These are phyloP conservation scores for Gisinianus flammeolus DNA, from an alignment of 2,888 invertebrate genomes.

Conservation along the genomic window DNA sequence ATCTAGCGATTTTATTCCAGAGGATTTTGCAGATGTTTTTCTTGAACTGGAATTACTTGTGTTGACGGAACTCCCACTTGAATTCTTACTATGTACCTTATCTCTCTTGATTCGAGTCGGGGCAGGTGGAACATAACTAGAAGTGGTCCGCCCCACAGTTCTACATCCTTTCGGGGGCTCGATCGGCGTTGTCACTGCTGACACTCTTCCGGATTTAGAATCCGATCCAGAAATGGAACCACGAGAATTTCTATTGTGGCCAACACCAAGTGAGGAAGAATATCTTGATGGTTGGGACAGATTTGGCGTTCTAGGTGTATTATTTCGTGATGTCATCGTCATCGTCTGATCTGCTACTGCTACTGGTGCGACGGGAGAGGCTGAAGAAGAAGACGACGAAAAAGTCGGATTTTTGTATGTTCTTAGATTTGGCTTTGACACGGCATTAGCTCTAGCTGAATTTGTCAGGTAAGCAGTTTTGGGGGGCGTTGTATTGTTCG, in stretches of 20 bases:
- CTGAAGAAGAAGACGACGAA: neutral
- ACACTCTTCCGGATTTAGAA: slow-evolving; percentile 4
- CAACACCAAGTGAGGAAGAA: slow-evolving; percentile 12
- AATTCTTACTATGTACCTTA: slow-evolving; percentile 8
- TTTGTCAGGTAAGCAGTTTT: slow-evolving; percentile 53
- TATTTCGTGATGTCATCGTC: neutral
- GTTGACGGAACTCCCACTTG: slow-evolving; percentile 6
- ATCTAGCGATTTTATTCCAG: neutral
- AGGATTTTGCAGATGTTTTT: slow-evolving; percentile 17
- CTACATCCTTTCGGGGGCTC: neutral
- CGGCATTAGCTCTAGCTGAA: slow-evolving; percentile 56
- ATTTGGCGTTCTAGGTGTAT: slow-evolving; percentile 33
- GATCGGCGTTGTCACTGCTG: neutral
- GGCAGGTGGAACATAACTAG: neutral
- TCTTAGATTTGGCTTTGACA: slow-evolving; percentile 52
- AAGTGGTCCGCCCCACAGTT: neutral
- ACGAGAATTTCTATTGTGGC: slow-evolving; percentile 5
- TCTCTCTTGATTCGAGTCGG: neutral
- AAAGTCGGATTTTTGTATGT: no score
- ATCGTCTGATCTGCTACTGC: neutral
- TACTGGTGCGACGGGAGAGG: neutral
- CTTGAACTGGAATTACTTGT: slow-evolving; percentile 12
- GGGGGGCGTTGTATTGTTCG: slow-evolving; percentile 35
- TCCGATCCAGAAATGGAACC: slow-evolving; percentile 14
- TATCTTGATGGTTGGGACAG: slow-evolving; percentile 40